Conservation (phyloP, 2,888 invertebrate species). For the Craniophora ligustri region DNA sequence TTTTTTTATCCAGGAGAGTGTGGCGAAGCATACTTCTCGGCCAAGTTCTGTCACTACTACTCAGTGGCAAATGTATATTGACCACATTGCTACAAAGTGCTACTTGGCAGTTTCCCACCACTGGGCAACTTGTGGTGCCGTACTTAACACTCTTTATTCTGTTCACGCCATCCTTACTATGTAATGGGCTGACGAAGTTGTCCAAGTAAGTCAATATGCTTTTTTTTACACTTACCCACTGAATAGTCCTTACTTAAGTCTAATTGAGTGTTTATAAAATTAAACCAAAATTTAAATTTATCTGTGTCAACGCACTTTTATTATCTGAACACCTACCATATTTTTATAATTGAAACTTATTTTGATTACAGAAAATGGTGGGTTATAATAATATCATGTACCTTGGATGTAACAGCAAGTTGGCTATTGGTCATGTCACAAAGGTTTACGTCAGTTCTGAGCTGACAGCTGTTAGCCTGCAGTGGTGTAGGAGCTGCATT, state of each 20-base stretch:
- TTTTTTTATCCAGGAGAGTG: conserved; percentile 88
- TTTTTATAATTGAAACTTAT: too few relatives aligned
- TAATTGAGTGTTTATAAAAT: too few relatives aligned
- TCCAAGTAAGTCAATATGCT: conserved; percentile 85
- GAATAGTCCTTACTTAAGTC: too few relatives aligned
- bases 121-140: conserved; percentile 94
- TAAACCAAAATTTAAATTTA: too few relatives aligned
- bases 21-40: conserved; percentile 93
- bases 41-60: conserved; percentile 92
- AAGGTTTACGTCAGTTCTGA: conserved; percentile 83
- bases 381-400: conserved; percentile 93
- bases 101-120: conserved; percentile 92
- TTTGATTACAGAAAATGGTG: conserved; percentile 86
- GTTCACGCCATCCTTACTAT: conserved; percentile 93
- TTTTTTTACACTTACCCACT: background rate
- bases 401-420: conserved; percentile 95
- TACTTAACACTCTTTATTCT: conserved; percentile 93
- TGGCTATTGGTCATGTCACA: conserved; percentile 95
- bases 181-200: conserved; percentile 90
- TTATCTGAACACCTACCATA: background rate
- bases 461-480: conserved; percentile 94
- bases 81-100: conserved; percentile 92
- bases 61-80: conserved; percentile 93
- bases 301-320: too few relatives aligned
- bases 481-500: conserved; percentile 95